Base-by-base conservation (phyloP, 2,888 invertebrate genomes). In the Epinotia ramella region DNA sequence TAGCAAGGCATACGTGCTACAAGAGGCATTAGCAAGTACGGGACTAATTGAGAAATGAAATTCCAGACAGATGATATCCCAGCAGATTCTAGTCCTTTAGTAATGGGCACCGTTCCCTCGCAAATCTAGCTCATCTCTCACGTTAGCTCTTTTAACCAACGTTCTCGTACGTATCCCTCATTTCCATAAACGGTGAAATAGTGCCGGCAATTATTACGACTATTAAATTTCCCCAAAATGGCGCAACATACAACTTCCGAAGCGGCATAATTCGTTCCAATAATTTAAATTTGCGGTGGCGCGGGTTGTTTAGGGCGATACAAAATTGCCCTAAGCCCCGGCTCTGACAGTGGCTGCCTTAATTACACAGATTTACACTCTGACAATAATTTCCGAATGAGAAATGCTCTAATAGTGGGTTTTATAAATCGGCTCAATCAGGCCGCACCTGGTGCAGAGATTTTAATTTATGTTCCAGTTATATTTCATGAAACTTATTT, bases 201-300 rank as follows among this genome's bases (percentile, higher is more conserved):
- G 69, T 57, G 40, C 69, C 24, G 46, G 69, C 59, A 69, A 69
- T 69, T 46, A 69, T 60, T 46, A 24, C 69, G 40, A 63, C 63
- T 71, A 62, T 63, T 71, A 70, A 60, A 71, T 71, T 49, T 18
- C 7, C 62, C 20, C 70, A 62, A 53, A 60, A 49, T 62, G 70
- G 53, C 60, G 46, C n/a, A 13, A 71, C 59, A 63, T 49, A 71
- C 62, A 60, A 69, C 69, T 68, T 68, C 24, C 46, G 59, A 63
- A 71, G 60, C 70, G 28, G 62, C 70, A 71, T 71, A 71, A 77
- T 78, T 77, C 73, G 77, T 78, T 76, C 81, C 83, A 84, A 86
- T 87, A 87, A 87, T 87, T 85, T 84, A 87, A 86, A 87, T 86
- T 78, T 82, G 84, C 81, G 82, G 80, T 78, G 76, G 81, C 82